phyloP scores from a whole-genome alignment of 2,888 invertebrate species.

The Apodemia mormo region DNA sequence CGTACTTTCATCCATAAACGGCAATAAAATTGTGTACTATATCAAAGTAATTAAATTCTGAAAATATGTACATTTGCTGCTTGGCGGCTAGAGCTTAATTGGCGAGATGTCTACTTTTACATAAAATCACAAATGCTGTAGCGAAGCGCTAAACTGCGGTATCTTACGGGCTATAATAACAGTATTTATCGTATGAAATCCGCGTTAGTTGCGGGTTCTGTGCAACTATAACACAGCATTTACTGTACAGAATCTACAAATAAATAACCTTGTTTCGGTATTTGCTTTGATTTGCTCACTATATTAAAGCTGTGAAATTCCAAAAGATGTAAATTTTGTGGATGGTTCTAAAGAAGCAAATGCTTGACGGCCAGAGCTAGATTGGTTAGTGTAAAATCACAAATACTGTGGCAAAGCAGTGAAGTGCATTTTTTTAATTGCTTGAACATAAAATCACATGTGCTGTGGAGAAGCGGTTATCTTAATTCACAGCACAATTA shows the following conservation, averaged over 20 bases:
- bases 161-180: no score
- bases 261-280: no score
- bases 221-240: no score
- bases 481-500: no score
- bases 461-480: no score
- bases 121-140: neutral
- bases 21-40: no score
- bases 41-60: neutral
- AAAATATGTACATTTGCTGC: neutral
- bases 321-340: neutral
- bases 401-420: neutral
- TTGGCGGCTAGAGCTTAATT: neutral
- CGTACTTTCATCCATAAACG: no score
- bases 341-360: neutral
- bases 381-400: neutral
- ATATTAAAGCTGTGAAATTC: neutral
- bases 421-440: neutral
- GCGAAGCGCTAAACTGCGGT: neutral
- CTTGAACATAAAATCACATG: no score
- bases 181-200: no score
- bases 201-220: no score
- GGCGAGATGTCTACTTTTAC: neutral
- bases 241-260: no score
- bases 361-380: neutral
- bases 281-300: no score